A percentile compares a stretch with the other conserved stretches of the same genome.
Evolutionary conservation across 2,797 vertebrate genomes (phyloP).

Genomic region (Antrozous pallidus): DNA sequence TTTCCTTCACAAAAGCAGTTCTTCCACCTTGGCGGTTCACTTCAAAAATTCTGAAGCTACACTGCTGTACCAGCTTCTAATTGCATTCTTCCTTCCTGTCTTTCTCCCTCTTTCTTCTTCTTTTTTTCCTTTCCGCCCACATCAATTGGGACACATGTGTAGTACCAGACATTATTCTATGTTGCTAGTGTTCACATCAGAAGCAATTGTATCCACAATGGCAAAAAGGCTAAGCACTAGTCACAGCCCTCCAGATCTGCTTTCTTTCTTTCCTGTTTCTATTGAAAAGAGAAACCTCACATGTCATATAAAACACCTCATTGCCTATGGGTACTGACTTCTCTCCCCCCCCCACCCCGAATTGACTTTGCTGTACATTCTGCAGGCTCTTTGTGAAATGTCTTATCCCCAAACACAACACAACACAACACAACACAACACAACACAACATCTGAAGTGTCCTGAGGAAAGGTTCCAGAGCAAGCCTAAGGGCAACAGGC

Average conservation of each 20-base stretch:
- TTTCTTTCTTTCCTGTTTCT: constrained; percentile 35
- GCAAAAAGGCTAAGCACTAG: background rate
- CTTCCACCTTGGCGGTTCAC: background rate
- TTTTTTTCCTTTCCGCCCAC: background rate
- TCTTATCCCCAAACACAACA: background rate
- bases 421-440: background rate
- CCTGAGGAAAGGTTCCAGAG: background rate
- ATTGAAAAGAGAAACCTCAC: constrained; percentile 13
- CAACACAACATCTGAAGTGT: background rate
- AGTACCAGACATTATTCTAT: background rate
- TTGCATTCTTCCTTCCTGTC: background rate
- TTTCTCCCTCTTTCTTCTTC: background rate
- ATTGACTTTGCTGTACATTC: background rate
- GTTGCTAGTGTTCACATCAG: background rate
- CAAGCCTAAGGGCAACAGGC: background rate
- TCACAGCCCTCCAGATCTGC: background rate
- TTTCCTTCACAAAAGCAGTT: background rate
- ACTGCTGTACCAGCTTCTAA: background rate
- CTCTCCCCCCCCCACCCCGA: background rate
- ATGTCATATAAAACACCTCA: background rate
- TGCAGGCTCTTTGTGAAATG: background rate
- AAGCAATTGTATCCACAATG: background rate
- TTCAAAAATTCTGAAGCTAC: constrained; percentile 11
- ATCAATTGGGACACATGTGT: background rate
- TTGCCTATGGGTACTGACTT: background rate